Percentiles rank a stretch among this genome's conserved stretches.
These are phyloP conservation scores for Callospermophilus lateralis DNA, from an alignment of 2,113 vertebrate genomes.

Conservation along the genomic window DNA sequence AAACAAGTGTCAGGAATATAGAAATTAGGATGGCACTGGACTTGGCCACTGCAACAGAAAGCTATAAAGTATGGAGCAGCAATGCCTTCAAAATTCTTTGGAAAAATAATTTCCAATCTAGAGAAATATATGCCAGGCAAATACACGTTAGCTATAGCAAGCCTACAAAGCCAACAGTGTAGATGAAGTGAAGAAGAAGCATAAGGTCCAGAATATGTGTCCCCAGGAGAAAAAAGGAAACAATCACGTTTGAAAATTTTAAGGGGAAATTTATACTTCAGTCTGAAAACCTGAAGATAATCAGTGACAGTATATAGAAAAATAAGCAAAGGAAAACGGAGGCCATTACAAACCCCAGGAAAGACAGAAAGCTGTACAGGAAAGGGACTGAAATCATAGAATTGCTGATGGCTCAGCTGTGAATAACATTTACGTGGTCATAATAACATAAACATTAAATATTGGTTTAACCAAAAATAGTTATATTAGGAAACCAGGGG, in stretches of 20 bases:
- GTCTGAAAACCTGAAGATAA: not conserved
- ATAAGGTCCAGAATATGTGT: not conserved
- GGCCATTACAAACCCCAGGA: not conserved
- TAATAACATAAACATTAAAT: constrained; percentile 17
- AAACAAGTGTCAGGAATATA: not conserved
- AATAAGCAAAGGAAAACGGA: constrained; percentile 1
- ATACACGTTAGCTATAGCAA: constrained; percentile 5
- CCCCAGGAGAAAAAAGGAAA: not conserved
- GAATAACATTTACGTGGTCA: not conserved
- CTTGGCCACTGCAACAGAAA: not conserved
- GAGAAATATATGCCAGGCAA: not conserved
- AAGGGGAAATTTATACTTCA: not conserved
- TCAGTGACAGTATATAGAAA: not conserved
- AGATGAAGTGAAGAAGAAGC: not conserved
- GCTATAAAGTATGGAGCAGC: not conserved
- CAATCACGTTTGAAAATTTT: not conserved
- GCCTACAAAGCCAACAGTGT: not conserved
- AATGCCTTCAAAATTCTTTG: constrained; percentile 30
- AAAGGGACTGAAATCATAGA: not conserved
- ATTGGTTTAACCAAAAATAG: not conserved
- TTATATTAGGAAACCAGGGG: not conserved
- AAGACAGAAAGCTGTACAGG: constrained; percentile 28
- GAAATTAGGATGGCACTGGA: not conserved
- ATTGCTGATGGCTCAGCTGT: not conserved
- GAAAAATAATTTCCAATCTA: not conserved